These are phyloP conservation scores for Turritopsis dohrnii DNA, from an alignment of 30 jellyfish, hydroid and myxozoan genomes.

Conservation along the genomic window DNA sequence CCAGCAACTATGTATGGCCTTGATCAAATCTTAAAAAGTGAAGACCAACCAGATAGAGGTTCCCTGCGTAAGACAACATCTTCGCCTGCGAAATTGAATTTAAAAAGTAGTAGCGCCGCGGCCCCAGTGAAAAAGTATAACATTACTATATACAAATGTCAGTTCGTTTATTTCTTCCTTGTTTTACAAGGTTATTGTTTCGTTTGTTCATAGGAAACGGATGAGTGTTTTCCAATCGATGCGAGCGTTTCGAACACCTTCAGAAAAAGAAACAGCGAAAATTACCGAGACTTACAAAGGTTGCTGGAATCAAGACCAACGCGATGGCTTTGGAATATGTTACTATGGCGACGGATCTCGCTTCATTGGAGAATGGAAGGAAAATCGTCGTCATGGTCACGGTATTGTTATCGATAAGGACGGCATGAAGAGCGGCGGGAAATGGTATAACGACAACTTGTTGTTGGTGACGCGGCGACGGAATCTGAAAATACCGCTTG, in stretches of 20 bases:
- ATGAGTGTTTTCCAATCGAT: conserved; percentile 21
- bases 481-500: conserved; percentile 47
- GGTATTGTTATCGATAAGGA: conserved; percentile 44
- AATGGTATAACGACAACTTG: conserved; percentile 83
- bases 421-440: conserved; percentile 61
- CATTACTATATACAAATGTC: too few relatives aligned
- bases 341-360: conserved; percentile 72
- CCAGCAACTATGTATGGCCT: conserved; percentile 6
- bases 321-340: conserved; percentile 75
- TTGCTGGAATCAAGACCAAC: conserved; percentile 77
- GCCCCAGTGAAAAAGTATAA: not conserved
- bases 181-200: too few relatives aligned
- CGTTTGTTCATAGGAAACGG: conserved; percentile 25
- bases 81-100: not conserved
- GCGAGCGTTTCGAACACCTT: not conserved
- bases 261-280: not conserved
- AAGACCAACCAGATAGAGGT: not conserved
- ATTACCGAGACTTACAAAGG: conserved; percentile 72
- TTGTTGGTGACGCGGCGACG: conserved; percentile 53
- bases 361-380: conserved; percentile 83
- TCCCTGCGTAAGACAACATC: not conserved
- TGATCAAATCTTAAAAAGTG: not conserved
- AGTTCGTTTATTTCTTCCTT: too few relatives aligned
- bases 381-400: conserved; percentile 85
- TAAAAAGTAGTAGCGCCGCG: too few relatives aligned